Percentiles rank a stretch among this genome's conserved stretches.
Conservation (phyloP, 2,113 vertebrate species). For the Diadophis punctatus region DNA sequence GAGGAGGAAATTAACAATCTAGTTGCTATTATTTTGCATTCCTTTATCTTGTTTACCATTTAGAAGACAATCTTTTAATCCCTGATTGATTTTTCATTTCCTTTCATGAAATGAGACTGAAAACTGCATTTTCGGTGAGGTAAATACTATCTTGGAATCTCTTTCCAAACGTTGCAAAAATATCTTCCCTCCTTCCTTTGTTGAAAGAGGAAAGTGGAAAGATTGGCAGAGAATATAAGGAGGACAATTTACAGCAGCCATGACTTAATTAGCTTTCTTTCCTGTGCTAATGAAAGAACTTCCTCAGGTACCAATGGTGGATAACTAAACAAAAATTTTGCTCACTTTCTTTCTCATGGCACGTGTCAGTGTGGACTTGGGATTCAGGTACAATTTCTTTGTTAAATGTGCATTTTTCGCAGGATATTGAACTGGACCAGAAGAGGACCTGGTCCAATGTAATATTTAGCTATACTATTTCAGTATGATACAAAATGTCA, state of each 20-base stretch:
- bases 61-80: neutral
- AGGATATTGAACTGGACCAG: neutral
- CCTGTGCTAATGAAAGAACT: neutral
- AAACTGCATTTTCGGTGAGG: neutral
- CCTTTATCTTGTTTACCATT: neutral
- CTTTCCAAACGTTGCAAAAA: neutral
- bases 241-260: neutral
- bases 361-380: neutral
- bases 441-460: neutral
- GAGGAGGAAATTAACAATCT: neutral
- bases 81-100: neutral
- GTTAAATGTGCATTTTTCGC: neutral
- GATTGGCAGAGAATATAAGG: neutral
- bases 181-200: neutral
- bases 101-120: neutral
- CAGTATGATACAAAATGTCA: neutral
- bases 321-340: neutral
- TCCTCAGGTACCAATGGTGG: neutral
- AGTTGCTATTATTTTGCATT: neutral
- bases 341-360: neutral
- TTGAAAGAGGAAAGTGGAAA: neutral
- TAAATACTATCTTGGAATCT: neutral
- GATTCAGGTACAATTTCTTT: neutral
- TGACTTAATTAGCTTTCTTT: neutral
- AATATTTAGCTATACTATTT: neutral